Percentiles rank a stretch among this genome's conserved stretches.
phyloP scores from a whole-genome alignment of 2,113 vertebrate species.

The Callipepla squamata region DNA sequence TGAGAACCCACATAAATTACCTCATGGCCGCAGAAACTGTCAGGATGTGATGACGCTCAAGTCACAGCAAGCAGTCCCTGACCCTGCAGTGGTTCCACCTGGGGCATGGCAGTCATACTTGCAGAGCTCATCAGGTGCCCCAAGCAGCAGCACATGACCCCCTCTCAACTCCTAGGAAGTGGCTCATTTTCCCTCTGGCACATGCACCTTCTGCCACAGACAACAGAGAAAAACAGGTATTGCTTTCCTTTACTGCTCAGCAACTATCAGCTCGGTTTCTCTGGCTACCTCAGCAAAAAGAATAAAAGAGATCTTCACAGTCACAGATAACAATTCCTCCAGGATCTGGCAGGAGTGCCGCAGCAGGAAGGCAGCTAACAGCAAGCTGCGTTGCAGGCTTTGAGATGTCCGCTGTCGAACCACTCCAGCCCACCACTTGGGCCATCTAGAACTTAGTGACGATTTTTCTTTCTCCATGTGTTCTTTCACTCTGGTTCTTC shows the following conservation, averaged over 20 bases:
- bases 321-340: neutral
- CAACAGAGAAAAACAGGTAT: neutral
- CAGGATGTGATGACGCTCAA: constrained; percentile 1
- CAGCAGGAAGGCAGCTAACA: neutral
- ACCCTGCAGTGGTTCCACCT: neutral
- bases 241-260: constrained; percentile 4
- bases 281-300: constrained; percentile 1
- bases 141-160: neutral
- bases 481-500: neutral
- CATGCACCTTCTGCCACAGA: neutral
- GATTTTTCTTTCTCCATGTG: neutral
- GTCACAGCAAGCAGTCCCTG: neutral
- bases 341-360: fast-evolving
- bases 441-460: constrained; percentile 26
- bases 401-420: neutral
- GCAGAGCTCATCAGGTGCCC: neutral
- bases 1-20: constrained; percentile 11
- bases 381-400: neutral
- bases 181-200: neutral
- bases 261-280: neutral
- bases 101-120: fast-evolving
- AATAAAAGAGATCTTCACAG: neutral
- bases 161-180: too few relatives aligned
- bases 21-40: neutral
- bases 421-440: neutral